Conservation (phyloP, 2,113 vertebrate species). For the Brienomyrus longianalis region DNA sequence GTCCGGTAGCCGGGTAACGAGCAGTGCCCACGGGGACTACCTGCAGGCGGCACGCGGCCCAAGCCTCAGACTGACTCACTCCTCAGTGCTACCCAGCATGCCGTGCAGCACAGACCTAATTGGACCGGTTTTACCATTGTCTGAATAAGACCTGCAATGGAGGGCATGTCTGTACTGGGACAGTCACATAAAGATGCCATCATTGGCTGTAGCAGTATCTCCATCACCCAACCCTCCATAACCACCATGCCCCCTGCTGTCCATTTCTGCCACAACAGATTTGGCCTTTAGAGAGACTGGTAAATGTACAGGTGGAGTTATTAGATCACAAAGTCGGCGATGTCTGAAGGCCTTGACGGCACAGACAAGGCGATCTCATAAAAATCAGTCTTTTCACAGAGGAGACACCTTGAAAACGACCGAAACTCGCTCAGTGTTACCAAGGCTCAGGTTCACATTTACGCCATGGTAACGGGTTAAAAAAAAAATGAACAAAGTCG, state of each 20-base stretch:
- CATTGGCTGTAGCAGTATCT: not conserved
- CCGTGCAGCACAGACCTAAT: not conserved
- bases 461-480: not conserved
- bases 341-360: not conserved
- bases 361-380: not conserved
- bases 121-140: not conserved
- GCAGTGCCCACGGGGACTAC: not conserved
- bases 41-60: not conserved
- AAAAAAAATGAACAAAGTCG: not conserved
- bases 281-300: not conserved
- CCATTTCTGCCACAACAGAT: not conserved
- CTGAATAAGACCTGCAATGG: not conserved
- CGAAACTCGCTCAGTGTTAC: not conserved
- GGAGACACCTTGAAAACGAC: not conserved
- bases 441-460: not conserved
- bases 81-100: not conserved
- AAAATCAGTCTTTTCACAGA: not conserved
- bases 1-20: not conserved
- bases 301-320: not conserved
- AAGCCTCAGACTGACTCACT: not conserved
- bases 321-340: not conserved
- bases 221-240: not conserved
- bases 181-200: not conserved
- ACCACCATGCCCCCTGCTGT: not conserved
- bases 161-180: not conserved